Percentiles rank a stretch among this genome's conserved stretches.
Conservation (phyloP, 2,113 vertebrate species). For the Thymallus thymallus region DNA sequence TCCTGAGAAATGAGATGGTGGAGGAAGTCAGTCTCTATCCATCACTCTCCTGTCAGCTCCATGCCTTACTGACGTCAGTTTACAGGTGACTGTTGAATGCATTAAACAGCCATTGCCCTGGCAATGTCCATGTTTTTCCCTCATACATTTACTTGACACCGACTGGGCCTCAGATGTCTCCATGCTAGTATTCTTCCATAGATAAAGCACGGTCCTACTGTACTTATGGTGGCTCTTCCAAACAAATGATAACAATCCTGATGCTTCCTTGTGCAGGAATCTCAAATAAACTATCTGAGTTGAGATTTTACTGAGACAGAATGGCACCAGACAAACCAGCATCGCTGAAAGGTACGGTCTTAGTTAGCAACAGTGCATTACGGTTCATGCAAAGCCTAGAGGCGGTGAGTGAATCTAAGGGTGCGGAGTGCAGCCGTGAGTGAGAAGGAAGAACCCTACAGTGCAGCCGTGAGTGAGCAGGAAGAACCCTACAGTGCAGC, state of each 20-base stretch:
- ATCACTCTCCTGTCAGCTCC: constrained; percentile 1
- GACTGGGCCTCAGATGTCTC: not conserved
- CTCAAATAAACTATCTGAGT: not conserved
- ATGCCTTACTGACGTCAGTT: not conserved
- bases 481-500: constrained; percentile 27
- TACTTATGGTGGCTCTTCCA: too few species aligned
- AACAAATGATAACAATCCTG: not conserved
- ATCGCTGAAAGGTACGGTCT: not conserved
- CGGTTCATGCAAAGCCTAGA: constrained; percentile 59
- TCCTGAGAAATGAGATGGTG: not conserved
- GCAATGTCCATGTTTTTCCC: not conserved
- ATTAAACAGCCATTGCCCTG: not conserved
- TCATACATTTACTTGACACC: not conserved
- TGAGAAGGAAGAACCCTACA: constrained; percentile 10
- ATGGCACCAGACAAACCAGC: not conserved
- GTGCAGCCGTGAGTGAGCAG: constrained; percentile 20
- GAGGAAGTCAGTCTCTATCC: constrained; percentile 2
- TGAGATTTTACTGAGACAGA: not conserved
- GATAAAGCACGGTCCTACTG: not conserved
- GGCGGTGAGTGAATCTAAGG: not conserved
- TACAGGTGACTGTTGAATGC: not conserved
- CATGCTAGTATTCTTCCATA: not conserved
- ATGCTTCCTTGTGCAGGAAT: not conserved
- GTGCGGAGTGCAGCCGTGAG: constrained; percentile 31
- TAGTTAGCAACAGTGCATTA: constrained; percentile 15